phyloP scores from a whole-genome alignment of 2,113 vertebrate genomes.

The Bambusicola thoracicus region DNA sequence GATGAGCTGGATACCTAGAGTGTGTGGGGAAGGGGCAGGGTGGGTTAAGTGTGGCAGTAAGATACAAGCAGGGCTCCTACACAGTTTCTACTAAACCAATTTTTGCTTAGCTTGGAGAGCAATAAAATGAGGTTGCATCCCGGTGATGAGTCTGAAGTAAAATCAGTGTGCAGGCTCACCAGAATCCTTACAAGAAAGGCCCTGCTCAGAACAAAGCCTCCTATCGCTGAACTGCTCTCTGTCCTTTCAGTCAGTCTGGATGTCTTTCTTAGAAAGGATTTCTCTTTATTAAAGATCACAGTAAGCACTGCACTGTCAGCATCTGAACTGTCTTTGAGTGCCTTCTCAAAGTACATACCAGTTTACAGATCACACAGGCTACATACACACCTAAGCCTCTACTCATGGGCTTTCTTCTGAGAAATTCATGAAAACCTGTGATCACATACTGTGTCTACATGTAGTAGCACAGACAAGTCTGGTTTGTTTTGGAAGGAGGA shows the following conservation, averaged over 20 bases:
- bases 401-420: not conserved
- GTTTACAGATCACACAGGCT: not conserved
- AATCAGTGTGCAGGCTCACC: not conserved
- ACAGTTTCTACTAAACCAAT: not conserved
- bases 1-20: not conserved
- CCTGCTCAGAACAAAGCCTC: not conserved
- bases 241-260: not conserved
- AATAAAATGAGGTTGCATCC: not conserved
- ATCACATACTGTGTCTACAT: not conserved
- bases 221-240: not conserved
- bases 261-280: not conserved
- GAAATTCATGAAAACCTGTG: not conserved
- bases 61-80: not conserved
- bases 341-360: not conserved
- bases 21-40: not conserved
- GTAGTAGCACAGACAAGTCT: not conserved
- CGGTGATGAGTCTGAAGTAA: not conserved
- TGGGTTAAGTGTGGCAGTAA: not conserved
- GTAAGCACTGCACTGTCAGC: accelerated
- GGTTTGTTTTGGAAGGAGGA: not conserved
- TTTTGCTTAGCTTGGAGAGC: not conserved
- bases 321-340: not conserved
- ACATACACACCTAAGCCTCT: not conserved
- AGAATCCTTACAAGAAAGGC: not conserved
- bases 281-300: not conserved